Percentiles rank a stretch among this genome's conserved stretches.
These are phyloP conservation scores for Deilephila porcellus DNA, from an alignment of 2,888 invertebrate species.

Conservation along the genomic window DNA sequence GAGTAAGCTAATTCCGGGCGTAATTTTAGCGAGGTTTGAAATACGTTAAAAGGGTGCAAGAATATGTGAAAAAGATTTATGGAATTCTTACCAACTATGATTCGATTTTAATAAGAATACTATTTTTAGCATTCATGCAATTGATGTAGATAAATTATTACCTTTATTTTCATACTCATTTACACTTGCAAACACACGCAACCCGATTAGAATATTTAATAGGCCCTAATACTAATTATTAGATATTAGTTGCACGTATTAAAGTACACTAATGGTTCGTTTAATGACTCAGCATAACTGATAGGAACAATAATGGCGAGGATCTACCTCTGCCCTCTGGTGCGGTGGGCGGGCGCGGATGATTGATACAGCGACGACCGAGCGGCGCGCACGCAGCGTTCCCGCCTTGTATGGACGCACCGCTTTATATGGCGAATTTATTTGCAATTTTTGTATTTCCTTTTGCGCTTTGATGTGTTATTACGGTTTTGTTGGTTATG, in stretches of 20 bases:
- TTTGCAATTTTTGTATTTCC: conserved; percentile 5
- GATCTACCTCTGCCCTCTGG: conserved; percentile 40
- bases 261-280: conserved; percentile 24
- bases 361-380: conserved; percentile 48
- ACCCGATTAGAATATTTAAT: not conserved
- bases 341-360: conserved; percentile 45
- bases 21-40: not conserved
- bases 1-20: not conserved
- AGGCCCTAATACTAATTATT: conserved; percentile 1
- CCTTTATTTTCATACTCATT: no score
- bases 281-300: conserved; percentile 21
- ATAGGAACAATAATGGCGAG: conserved; percentile 35
- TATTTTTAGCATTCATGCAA: no score
- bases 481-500: not conserved
- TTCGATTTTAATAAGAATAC: no score
- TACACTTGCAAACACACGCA: not conserved
- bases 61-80: not conserved
- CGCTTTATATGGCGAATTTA: conserved; percentile 26
- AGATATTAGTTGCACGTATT: conserved; percentile 5
- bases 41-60: not conserved
- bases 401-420: conserved; percentile 31
- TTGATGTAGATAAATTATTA: not conserved
- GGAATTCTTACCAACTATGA: not conserved
- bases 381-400: conserved; percentile 36
- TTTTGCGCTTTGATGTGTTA: conserved; percentile 8